phyloP scores from a whole-genome alignment of 2,113 vertebrate genomes.

The Bufo gargarizans region DNA sequence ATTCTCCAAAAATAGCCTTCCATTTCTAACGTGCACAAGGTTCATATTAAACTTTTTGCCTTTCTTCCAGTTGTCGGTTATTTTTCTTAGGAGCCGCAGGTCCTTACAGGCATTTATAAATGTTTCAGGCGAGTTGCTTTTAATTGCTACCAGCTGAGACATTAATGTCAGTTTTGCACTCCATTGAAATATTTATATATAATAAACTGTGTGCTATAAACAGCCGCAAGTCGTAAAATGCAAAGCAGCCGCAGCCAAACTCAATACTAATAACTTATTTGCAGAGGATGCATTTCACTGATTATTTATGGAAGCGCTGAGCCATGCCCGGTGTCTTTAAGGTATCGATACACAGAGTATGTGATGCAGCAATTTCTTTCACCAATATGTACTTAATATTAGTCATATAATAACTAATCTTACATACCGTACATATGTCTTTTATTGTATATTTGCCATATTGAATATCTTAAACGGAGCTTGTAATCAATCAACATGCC shows the following conservation, averaged over 20 bases:
- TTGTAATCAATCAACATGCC: too few relatives aligned
- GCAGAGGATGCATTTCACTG: conserved; percentile 50
- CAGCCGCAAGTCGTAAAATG: conserved; percentile 51
- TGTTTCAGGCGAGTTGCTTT: conserved; percentile 46
- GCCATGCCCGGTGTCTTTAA: conserved; percentile 6
- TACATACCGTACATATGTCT: not conserved
- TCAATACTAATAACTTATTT: conserved; percentile 51
- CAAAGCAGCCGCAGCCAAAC: conserved; percentile 45
- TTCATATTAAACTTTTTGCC: conserved; percentile 6
- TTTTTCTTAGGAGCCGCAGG: conserved; percentile 21
- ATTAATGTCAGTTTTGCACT: conserved; percentile 52
- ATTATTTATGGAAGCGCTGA: conserved; percentile 36
- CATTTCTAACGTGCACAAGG: not conserved
- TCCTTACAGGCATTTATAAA: conserved; percentile 41
- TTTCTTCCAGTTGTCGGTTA: conserved; percentile 14
- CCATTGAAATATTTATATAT: conserved; percentile 55
- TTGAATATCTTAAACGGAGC: not conserved
- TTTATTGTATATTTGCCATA: not conserved
- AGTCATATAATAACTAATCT: not conserved
- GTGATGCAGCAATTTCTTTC: not conserved
- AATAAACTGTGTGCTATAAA: conserved; percentile 51
- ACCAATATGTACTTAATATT: not conserved
- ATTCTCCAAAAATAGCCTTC: not conserved
- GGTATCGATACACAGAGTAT: not conserved
- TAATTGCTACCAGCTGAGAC: conserved; percentile 55